A percentile compares a stretch with the other conserved stretches of the same genome.
Conservation (phyloP, 2,797 vertebrate genomes). For the Dryobates pubescens region DNA sequence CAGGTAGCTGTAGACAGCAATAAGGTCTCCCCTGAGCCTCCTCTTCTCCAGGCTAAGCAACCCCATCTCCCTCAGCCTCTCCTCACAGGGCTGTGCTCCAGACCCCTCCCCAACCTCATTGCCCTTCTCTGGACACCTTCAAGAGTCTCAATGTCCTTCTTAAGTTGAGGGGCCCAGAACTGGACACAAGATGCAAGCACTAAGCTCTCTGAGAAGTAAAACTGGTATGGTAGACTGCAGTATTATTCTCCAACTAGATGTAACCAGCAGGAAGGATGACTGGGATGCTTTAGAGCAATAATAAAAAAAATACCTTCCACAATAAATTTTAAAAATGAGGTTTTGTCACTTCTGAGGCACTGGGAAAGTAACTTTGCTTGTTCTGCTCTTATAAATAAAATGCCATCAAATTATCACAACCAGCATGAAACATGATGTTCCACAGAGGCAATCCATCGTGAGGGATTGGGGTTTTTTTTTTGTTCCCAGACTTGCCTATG, state of each 20-base stretch:
- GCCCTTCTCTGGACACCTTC: too few relatives aligned
- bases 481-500: neutral
- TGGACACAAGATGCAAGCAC: neutral
- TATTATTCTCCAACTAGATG: conserved; percentile 55
- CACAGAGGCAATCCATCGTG: neutral
- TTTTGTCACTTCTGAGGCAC: conserved; percentile 24
- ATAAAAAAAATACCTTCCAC: conserved; percentile 37
- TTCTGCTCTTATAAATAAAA: conserved; percentile 51
- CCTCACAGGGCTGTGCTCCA: too few relatives aligned
- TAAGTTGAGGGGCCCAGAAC: too few relatives aligned
- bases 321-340: conserved; percentile 60
- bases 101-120: too few relatives aligned
- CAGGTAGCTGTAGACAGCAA: too few relatives aligned
- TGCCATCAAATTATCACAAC: conserved; percentile 12
- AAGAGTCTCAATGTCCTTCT: too few relatives aligned
- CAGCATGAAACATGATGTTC: conserved; percentile 26
- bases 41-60: too few relatives aligned
- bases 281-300: conserved; percentile 53
- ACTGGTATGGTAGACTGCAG: neutral
- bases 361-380: conserved; percentile 57
- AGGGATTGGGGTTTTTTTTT: neutral
- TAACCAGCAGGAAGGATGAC: conserved; percentile 58
- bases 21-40: too few relatives aligned
- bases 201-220: conserved; percentile 7
- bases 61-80: too few relatives aligned